Base-by-base conservation (phyloP, 92 coral and sea anemone species). In the Palythoa heliodiscus region DNA sequence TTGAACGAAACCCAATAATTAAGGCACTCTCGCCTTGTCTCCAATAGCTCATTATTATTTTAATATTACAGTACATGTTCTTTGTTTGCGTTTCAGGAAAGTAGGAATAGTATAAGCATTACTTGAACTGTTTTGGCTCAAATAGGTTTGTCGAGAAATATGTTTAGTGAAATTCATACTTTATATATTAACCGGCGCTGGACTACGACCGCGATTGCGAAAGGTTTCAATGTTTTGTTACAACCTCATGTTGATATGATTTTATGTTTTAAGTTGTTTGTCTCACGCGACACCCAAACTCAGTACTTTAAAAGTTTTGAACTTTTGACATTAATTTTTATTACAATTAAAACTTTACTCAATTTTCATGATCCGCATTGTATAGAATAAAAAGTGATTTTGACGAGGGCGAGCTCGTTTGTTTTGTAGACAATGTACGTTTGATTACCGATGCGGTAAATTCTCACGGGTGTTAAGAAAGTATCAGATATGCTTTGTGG, bases 151-250 rank as follows among this genome's bases (percentile, higher is more conserved):
- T 43, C 50, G 50, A 5, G 48, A 43, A 19, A 25, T 23, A 35
- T 25, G n/a, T 60, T 78, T n/a, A 7, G 17, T 55, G 53, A 63
- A 76, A 37, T 57, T 77, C 52, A 25, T 17, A 57, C 53, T 52
- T n/a, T 55, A 75, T 43, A 24, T 3, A 29, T 8, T 23, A 64
- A 66, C 66, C 25, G 35, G 9, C 29, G 74, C 48, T 66, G 6
- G 6, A 43, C 4, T 66, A 13, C 69, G 13, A 10, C 20, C 50
- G 23, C 29, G 58, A 66, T 80, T 80, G 84, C 84, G 84, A 80
- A 80, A 80, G 84, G 23, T 57, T 80, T 80, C 69, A 63, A 63
- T 80, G 84, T 80, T 80, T 80, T 80, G 74, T 80, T 80, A 38
- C 84, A 66, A 80, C 73, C 64, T 47, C 84, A 52, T 66, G 55